A percentile compares a stretch with the other conserved stretches of the same genome.
Conservation (phyloP, 2,888 invertebrate genomes). For the Drosophila kanekoi region DNA sequence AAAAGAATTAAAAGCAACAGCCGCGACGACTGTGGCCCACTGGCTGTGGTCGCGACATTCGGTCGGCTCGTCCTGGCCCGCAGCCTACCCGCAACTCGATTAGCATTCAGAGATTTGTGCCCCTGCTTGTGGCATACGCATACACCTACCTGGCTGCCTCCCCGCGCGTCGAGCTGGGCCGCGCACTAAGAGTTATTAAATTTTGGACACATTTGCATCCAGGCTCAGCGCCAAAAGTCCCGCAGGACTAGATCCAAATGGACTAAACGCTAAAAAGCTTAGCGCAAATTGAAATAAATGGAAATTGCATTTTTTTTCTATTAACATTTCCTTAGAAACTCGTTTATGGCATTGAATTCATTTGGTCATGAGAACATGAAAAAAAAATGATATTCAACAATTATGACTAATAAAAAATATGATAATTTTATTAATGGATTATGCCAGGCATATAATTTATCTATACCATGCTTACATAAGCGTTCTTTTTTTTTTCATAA, state of each 20-base stretch:
- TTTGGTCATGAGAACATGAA: neutral
- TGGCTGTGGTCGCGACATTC: constrained; percentile 68
- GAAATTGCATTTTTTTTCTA: constrained; percentile 53
- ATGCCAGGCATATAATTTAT: constrained; percentile 54
- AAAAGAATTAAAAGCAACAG: constrained; percentile 74
- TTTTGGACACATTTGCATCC: constrained; percentile 69
- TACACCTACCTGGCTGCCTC: neutral
- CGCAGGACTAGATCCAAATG: constrained; percentile 35
- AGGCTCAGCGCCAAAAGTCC: constrained; percentile 28
- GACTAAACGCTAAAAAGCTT: constrained; percentile 57
- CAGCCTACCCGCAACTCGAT: constrained; percentile 65
- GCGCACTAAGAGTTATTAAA: constrained; percentile 68
- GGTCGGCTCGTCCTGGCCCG: constrained; percentile 29
- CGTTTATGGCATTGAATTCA: constrained; percentile 17
- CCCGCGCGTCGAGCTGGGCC: constrained; percentile 30
- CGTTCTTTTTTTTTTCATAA: constrained; percentile 7
- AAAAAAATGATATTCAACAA: constrained; percentile 33
- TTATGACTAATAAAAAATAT: constrained; percentile 67
- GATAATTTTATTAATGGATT: constrained; percentile 80
- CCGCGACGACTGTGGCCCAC: constrained; percentile 76
- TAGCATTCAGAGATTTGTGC: constrained; percentile 73
- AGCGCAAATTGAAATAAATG: constrained; percentile 69
- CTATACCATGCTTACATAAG: constrained; percentile 29
- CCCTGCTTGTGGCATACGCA: constrained; percentile 1
- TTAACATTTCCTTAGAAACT: neutral